phyloP scores from a whole-genome alignment of 2,797 vertebrate species.

The Epinephelus malabaricus region DNA sequence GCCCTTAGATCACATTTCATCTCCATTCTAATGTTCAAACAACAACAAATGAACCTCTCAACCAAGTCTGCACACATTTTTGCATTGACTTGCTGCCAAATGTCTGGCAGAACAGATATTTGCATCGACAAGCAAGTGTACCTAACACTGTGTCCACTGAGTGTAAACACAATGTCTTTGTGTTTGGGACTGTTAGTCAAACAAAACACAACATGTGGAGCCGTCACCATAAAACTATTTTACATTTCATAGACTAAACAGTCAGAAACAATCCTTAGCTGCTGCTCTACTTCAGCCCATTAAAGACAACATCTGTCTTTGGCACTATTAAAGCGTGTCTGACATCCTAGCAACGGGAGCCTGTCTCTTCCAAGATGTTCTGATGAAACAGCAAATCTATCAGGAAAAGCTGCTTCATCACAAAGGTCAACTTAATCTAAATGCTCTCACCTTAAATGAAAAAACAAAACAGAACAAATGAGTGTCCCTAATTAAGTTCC shows the following conservation, averaged over 20 bases:
- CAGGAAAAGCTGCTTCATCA: conserved; percentile 13
- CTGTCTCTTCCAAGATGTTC: conserved; percentile 14
- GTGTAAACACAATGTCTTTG: too few relatives aligned
- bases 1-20: too few relatives aligned
- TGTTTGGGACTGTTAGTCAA: too few relatives aligned
- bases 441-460: conserved; percentile 18
- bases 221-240: too few relatives aligned
- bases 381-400: conserved; percentile 40
- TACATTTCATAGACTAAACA: neutral
- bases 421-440: conserved; percentile 56
- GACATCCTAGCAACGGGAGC: neutral
- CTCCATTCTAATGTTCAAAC: too few relatives aligned
- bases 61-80: too few relatives aligned
- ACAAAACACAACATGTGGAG: too few relatives aligned
- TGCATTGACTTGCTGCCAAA: too few relatives aligned
- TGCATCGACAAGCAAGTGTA: too few relatives aligned
- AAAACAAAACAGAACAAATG: conserved; percentile 30
- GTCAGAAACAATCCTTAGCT: neutral
- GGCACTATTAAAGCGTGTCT: neutral
- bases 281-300: neutral
- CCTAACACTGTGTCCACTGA: too few relatives aligned
- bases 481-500: conserved; percentile 36
- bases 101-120: too few relatives aligned
- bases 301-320: neutral
- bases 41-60: too few relatives aligned